Conservation (phyloP, 2,888 invertebrate genomes). For the Helicoverpa assulta region DNA sequence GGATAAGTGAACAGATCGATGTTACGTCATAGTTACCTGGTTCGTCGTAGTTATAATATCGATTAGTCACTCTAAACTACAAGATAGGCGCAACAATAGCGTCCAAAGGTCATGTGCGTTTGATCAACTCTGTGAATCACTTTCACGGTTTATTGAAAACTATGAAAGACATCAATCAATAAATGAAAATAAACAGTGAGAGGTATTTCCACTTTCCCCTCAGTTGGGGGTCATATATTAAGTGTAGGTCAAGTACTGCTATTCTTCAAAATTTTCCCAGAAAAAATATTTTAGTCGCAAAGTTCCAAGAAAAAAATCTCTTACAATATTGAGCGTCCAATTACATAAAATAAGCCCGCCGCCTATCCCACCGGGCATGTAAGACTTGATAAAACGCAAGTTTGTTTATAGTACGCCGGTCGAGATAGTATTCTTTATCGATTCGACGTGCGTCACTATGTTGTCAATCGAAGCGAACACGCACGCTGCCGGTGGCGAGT, state of each 20-base stretch:
- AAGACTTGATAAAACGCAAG: too few relatives aligned
- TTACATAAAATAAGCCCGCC: too few relatives aligned
- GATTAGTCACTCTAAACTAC: conserved; percentile 34
- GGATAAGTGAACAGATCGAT: conserved; percentile 22
- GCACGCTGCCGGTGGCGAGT: neutral
- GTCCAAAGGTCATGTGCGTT: conserved; percentile 44
- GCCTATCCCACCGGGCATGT: too few relatives aligned
- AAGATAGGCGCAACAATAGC: conserved; percentile 18
- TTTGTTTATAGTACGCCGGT: neutral
- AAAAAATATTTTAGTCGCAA: too few relatives aligned
- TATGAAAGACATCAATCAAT: neutral
- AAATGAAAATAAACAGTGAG: too few relatives aligned
- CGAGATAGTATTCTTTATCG: conserved; percentile 18
- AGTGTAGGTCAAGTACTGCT: too few relatives aligned
- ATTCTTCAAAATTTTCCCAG: too few relatives aligned
- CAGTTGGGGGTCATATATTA: too few relatives aligned
- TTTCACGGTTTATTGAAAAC: conserved; percentile 12
- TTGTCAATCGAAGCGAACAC: neutral
- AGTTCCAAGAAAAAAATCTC: too few relatives aligned
- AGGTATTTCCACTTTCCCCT: too few relatives aligned
- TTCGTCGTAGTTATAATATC: neutral
- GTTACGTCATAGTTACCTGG: conserved; percentile 5
- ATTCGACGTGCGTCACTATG: conserved; percentile 1
- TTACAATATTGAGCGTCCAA: too few relatives aligned
- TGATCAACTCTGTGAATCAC: conserved; percentile 14